Conservation (phyloP, 1,140 invertebrate species). For the Laupala kohalensis region DNA sequence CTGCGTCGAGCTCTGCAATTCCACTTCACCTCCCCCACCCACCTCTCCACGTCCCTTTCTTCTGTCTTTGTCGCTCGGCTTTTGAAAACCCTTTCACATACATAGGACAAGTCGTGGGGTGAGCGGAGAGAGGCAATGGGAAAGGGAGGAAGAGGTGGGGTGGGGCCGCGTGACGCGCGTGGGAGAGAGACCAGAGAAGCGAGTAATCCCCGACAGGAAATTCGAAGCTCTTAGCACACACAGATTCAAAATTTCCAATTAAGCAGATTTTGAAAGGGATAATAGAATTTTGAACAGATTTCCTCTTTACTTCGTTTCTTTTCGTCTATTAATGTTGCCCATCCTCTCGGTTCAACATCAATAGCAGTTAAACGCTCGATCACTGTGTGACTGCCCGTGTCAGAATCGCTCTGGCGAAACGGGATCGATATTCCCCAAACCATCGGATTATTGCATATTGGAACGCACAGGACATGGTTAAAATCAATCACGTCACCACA, state of each 20-base stretch:
- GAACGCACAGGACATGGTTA: too few species aligned
- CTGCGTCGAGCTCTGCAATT: too few species aligned
- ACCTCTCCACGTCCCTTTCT: background rate
- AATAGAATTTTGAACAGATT: slow-evolving; percentile 9
- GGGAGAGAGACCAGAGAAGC: slow-evolving; percentile 14
- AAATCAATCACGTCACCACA: too few species aligned
- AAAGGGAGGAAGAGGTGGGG: slow-evolving; percentile 14
- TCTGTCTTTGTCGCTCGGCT: background rate
- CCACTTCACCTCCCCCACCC: background rate
- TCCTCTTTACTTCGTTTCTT: background rate
- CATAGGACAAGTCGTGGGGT: slow-evolving; percentile 16
- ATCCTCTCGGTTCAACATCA: background rate
- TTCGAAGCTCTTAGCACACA: slow-evolving; percentile 8
- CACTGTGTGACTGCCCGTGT: background rate
- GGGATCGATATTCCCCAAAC: background rate
- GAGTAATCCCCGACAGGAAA: slow-evolving; percentile 11
- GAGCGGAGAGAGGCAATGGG: slow-evolving; percentile 10
- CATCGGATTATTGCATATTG: background rate
- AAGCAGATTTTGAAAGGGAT: slow-evolving; percentile 10
- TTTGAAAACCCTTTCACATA: slow-evolving; percentile 3
- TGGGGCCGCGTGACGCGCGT: slow-evolving; percentile 12
- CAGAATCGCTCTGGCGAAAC: background rate
- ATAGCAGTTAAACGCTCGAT: background rate
- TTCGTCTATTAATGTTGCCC: background rate
- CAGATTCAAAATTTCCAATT: slow-evolving; percentile 11